Conservation (phyloP, 1,140 invertebrate species). For the Cherax destructor region DNA sequence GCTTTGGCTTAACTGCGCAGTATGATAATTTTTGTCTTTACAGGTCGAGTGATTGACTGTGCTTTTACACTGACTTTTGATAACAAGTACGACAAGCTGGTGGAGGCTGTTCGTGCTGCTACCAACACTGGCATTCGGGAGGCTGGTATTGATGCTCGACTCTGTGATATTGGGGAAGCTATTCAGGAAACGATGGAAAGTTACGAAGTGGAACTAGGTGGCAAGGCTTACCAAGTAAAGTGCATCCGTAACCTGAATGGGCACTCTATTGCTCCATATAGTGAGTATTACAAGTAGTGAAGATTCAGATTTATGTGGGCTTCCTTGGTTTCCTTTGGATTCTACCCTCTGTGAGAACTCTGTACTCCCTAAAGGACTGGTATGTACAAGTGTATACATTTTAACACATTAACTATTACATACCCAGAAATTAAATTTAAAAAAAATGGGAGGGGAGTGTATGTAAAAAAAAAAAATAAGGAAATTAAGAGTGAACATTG, state of each 20-base stretch:
- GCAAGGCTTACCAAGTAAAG: slow-evolving; percentile 97
- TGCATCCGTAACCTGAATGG: slow-evolving; percentile 99
- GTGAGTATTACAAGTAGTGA: slow-evolving; percentile 76
- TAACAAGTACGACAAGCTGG: slow-evolving; percentile 95
- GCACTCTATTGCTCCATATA: slow-evolving; percentile 97
- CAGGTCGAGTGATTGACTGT: slow-evolving; percentile 97
- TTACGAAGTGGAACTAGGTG: slow-evolving; percentile 98
- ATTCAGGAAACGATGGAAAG: slow-evolving; percentile 99
- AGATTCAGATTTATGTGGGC: neutral
- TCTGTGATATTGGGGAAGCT: slow-evolving; percentile 97
- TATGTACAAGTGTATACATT: too few relatives aligned
- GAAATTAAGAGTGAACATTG: too few relatives aligned
- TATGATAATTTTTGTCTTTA: neutral
- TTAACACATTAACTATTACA: too few relatives aligned
- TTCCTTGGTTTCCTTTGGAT: neutral
- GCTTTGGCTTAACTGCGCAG: too few relatives aligned
- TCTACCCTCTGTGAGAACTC: neutral
- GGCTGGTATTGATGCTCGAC: slow-evolving; percentile 96
- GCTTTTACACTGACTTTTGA: slow-evolving; percentile 98
- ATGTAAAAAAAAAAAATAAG: too few relatives aligned
- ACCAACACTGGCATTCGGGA: slow-evolving; percentile 97
- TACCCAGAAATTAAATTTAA: too few relatives aligned
- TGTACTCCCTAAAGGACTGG: too few relatives aligned
- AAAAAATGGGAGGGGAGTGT: too few relatives aligned
- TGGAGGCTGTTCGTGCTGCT: slow-evolving; percentile 97